phyloP scores from a whole-genome alignment of 2,797 vertebrate species.

The Novumbra hubbsi region DNA sequence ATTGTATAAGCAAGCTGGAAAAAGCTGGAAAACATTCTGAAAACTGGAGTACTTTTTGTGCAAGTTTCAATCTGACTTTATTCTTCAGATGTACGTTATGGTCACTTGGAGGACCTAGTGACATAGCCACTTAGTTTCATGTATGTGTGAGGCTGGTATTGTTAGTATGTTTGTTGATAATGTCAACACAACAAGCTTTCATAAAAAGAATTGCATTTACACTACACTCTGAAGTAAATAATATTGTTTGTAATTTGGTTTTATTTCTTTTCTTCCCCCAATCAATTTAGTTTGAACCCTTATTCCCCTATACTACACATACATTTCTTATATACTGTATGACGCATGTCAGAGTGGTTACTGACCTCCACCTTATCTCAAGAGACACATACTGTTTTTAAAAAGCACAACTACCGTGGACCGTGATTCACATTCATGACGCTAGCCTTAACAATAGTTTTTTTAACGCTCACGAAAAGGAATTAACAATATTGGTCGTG shows the following conservation, averaged over 20 bases:
- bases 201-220: not conserved
- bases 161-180: not conserved
- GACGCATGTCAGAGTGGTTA: not conserved
- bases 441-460: constrained; percentile 10
- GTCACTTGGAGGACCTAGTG: not conserved
- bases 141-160: not conserved
- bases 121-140: not conserved
- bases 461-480: not conserved
- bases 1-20: not conserved
- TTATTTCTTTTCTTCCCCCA: not conserved
- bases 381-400: not conserved
- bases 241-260: not conserved
- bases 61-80: not conserved
- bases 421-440: not conserved
- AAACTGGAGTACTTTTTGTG: not conserved
- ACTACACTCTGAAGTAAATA: not conserved
- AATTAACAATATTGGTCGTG: not conserved
- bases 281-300: not conserved
- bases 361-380: not conserved
- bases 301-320: not conserved
- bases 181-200: not conserved
- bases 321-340: not conserved
- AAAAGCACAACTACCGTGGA: constrained; percentile 6
- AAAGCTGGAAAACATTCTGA: not conserved
- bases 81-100: not conserved